These are phyloP conservation scores for Micrasema longulum DNA, from an alignment of 1,140 invertebrate genomes.

Conservation along the genomic window DNA sequence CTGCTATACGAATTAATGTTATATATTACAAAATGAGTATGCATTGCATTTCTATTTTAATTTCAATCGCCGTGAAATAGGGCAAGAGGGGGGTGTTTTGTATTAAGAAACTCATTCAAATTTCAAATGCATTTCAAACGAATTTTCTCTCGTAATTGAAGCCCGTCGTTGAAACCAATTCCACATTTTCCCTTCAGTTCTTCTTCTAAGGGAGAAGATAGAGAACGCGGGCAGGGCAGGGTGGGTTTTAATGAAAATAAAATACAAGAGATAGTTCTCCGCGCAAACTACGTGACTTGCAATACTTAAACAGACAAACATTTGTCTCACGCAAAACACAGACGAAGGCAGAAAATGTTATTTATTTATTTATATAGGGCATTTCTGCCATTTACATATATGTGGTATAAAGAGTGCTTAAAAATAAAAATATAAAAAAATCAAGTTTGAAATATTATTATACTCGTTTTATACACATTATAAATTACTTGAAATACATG, in stretches of 20 bases:
- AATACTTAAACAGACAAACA: constrained; percentile 4
- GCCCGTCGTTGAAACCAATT: constrained; percentile 29
- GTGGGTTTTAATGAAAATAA: constrained; percentile 30
- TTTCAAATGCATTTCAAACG: constrained; percentile 30
- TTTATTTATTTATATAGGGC: too few relatives aligned
- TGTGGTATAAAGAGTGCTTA: too few relatives aligned
- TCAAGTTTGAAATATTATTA: too few relatives aligned
- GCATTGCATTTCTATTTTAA: background rate
- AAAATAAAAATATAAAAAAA: too few relatives aligned
- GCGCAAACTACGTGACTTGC: constrained; percentile 26
- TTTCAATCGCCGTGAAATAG: background rate
- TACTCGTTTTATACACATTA: too few relatives aligned
- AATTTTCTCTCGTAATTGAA: constrained; percentile 23
- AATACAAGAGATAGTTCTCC: constrained; percentile 22
- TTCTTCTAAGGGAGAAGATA: constrained; percentile 18
- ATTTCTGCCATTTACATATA: too few relatives aligned
- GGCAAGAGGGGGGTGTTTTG: too few relatives aligned
- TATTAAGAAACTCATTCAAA: constrained; percentile 5
- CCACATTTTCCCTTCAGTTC: constrained; percentile 15
- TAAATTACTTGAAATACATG: too few relatives aligned
- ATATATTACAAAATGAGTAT: too few relatives aligned
- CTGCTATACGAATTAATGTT: too few relatives aligned
- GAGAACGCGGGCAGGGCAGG: background rate
- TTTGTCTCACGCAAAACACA: constrained; percentile 25
- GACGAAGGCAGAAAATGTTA: constrained; percentile 1